phyloP scores from a whole-genome alignment of 2,797 vertebrate genomes.

The Neostethus bicornis region DNA sequence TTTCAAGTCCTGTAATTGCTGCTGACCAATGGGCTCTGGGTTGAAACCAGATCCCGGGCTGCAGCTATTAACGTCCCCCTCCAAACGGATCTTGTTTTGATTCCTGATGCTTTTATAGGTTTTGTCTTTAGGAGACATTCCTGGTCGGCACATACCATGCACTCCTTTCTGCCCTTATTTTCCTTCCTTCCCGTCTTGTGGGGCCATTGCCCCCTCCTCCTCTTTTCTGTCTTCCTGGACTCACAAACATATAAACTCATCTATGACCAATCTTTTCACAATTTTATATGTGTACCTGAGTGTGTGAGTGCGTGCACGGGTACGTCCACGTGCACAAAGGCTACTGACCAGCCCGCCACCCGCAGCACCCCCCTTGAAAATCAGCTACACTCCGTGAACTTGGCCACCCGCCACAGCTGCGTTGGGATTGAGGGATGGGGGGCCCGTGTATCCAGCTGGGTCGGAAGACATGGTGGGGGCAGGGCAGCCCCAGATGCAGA shows the following conservation, averaged over 20 bases:
- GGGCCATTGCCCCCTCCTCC: slow-evolving; percentile 55
- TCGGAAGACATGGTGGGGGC: slow-evolving; percentile 72
- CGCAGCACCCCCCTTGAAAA: slow-evolving; percentile 66
- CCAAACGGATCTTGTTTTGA: slow-evolving; percentile 77
- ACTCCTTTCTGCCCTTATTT: slow-evolving; percentile 76
- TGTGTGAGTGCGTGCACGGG: slow-evolving; percentile 1
- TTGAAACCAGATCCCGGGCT: slow-evolving; percentile 70
- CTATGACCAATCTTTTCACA: slow-evolving; percentile 42
- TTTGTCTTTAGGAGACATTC: slow-evolving; percentile 80
- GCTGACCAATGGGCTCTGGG: slow-evolving; percentile 75
- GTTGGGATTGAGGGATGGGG: slow-evolving; percentile 76
- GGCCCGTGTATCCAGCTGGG: slow-evolving; percentile 77
- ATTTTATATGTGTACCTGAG: slow-evolving; percentile 14
- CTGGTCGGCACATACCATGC: slow-evolving; percentile 77
- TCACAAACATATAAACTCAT: slow-evolving; percentile 71
- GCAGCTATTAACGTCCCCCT: slow-evolving; percentile 72
- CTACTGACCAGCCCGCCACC: slow-evolving; percentile 69
- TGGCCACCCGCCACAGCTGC: slow-evolving; percentile 79
- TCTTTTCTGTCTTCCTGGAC: slow-evolving; percentile 32
- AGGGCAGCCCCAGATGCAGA: slow-evolving; percentile 77
- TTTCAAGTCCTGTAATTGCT: slow-evolving; percentile 74
- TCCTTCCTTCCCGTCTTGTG: slow-evolving; percentile 78
- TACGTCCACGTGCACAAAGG: slow-evolving; percentile 5
- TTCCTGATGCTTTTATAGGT: slow-evolving; percentile 80
- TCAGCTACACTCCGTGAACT: slow-evolving; percentile 75